phyloP scores from a whole-genome alignment of 1,140 invertebrate species.

The Proctacanthus coquilletti region DNA sequence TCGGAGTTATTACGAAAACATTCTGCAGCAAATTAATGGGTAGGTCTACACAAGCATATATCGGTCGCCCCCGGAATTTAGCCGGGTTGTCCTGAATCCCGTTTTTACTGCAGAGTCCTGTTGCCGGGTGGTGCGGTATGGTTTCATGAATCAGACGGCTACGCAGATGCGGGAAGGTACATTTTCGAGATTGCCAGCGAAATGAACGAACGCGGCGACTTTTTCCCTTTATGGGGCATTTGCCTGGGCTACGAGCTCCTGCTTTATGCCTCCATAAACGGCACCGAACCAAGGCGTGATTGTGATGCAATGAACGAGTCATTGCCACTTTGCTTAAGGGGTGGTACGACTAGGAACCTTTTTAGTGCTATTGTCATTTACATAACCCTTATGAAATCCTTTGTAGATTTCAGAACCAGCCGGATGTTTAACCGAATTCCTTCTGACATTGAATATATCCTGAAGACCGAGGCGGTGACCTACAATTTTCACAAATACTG shows the following conservation, averaged over 20 bases:
- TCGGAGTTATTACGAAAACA: constrained; percentile 16
- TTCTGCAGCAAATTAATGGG: constrained; percentile 50
- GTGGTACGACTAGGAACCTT: constrained; percentile 37
- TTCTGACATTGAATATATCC: constrained; percentile 34
- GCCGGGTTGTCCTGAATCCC: neutral
- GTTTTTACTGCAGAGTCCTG: constrained; percentile 38
- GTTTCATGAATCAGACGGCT: constrained; percentile 46
- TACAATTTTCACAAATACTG: constrained; percentile 61
- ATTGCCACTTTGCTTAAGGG: constrained; percentile 44
- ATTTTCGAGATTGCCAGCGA: constrained; percentile 49
- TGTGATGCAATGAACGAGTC: constrained; percentile 42
- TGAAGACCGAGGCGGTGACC: constrained; percentile 46
- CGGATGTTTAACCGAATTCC: constrained; percentile 39
- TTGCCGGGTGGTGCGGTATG: constrained; percentile 56
- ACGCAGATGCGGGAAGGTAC: constrained; percentile 43
- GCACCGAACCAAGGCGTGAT: constrained; percentile 33
- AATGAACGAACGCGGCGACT: constrained; percentile 45
- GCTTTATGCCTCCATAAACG: constrained; percentile 45
- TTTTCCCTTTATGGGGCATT: constrained; percentile 75
- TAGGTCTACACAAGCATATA: constrained; percentile 22
- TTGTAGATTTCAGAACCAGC: constrained; percentile 34
- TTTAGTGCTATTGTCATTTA: no score
- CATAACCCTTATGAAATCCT: no score
- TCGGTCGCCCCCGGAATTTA: no score
- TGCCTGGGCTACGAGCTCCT: constrained; percentile 79